A percentile compares a stretch with the other conserved stretches of the same genome.
phyloP scores from a whole-genome alignment of 2,888 invertebrate species.

The Doris montereyensis region DNA sequence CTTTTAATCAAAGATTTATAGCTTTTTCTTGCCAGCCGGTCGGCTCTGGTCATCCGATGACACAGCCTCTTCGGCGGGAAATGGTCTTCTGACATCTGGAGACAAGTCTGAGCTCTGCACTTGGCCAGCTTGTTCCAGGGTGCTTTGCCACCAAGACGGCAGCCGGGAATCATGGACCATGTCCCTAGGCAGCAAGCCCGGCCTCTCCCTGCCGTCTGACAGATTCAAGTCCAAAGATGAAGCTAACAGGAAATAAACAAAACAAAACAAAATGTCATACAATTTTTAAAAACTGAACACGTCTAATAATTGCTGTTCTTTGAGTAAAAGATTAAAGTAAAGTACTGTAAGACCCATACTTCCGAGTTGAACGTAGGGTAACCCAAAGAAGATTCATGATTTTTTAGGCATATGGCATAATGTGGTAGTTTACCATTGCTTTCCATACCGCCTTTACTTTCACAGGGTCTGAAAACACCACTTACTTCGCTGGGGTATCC shows the following conservation, averaged over 20 bases:
- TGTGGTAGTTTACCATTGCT: no score
- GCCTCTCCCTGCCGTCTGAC: background rate
- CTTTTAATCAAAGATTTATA: slow-evolving; percentile 37
- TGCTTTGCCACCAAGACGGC: slow-evolving; percentile 30
- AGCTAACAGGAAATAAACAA: slow-evolving; percentile 20
- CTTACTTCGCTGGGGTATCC: no score
- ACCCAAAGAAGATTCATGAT: no score
- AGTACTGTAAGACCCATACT: no score
- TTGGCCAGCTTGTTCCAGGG: slow-evolving; percentile 7
- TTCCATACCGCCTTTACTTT: no score
- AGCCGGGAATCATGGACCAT: slow-evolving; percentile 15
- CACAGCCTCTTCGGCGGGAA: background rate
- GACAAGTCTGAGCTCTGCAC: slow-evolving; percentile 2
- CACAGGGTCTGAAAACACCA: no score
- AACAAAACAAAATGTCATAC: background rate
- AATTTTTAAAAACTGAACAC: no score
- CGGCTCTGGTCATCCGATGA: background rate
- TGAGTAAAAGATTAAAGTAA: no score
- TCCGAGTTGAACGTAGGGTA: no score
- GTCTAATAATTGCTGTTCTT: no score
- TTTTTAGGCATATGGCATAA: no score
- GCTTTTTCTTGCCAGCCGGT: background rate
- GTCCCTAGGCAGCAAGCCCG: background rate
- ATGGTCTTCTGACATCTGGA: slow-evolving; percentile 22
- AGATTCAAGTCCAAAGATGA: background rate